Conservation (phyloP, 2,888 invertebrate genomes). For the Melolontha melolontha region DNA sequence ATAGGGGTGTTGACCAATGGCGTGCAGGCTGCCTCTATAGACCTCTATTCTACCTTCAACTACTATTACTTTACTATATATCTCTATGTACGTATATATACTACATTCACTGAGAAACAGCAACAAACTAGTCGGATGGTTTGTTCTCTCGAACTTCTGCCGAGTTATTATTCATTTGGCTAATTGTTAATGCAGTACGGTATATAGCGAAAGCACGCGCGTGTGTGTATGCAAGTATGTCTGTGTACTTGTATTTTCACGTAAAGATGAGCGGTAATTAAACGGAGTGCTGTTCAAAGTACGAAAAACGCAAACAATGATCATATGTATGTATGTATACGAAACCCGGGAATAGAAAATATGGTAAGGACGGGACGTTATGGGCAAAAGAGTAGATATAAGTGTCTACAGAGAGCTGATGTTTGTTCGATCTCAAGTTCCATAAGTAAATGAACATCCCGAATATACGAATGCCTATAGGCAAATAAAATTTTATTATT, state of each 20-base stretch:
- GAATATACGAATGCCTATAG: too few species aligned
- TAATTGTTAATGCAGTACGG: slow-evolving; percentile 50
- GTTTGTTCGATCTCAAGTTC: neutral
- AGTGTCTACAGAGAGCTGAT: neutral
- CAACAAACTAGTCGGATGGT: slow-evolving; percentile 26
- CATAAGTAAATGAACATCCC: too few species aligned
- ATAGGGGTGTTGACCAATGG: slow-evolving; percentile 66
- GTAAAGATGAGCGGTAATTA: slow-evolving; percentile 45
- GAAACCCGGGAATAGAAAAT: slow-evolving; percentile 7
- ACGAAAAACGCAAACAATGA: slow-evolving; percentile 43
- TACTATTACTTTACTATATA: slow-evolving; percentile 10
- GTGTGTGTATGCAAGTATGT: slow-evolving; percentile 11
- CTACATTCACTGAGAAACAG: slow-evolving; percentile 25
- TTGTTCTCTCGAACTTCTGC: slow-evolving; percentile 44
- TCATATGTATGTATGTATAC: neutral
- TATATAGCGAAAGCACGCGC: too few species aligned
- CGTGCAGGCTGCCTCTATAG: slow-evolving; percentile 55
- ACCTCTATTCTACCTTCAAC: slow-evolving; percentile 49
- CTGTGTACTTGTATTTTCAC: slow-evolving; percentile 41
- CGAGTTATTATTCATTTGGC: slow-evolving; percentile 52
- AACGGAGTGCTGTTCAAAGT: slow-evolving; percentile 46
- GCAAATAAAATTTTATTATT: too few species aligned
- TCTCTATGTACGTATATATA: slow-evolving; percentile 17
- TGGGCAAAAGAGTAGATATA: slow-evolving; percentile 17
- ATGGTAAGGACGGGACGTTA: slow-evolving; percentile 6